These are phyloP conservation scores for Larimichthys crocea DNA, from an alignment of 2,113 vertebrate genomes.

Conservation along the genomic window DNA sequence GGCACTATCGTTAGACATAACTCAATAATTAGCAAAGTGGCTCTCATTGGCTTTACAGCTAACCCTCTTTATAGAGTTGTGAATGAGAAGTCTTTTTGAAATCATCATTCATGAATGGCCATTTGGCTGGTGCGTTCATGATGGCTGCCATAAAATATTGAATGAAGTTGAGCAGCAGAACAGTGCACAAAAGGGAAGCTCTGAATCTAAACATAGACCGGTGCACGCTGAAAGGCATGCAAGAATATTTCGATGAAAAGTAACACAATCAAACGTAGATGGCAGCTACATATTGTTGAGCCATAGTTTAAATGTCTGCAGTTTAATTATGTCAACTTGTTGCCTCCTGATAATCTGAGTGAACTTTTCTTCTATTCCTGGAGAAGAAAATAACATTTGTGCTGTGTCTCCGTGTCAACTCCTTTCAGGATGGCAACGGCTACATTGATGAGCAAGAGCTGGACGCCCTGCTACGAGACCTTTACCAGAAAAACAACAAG, in stretches of 20 bases:
- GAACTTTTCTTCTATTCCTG: neutral
- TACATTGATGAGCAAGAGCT: slow-evolving; percentile 97
- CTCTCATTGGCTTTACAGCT: slow-evolving; percentile 51
- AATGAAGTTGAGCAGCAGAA: slow-evolving; percentile 28
- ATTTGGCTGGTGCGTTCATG: slow-evolving; percentile 32
- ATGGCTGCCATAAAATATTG: slow-evolving; percentile 46
- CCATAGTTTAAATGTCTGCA: neutral
- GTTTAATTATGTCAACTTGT: neutral
- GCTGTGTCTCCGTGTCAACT: slow-evolving; percentile 14
- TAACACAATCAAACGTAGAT: neutral
- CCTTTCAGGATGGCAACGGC: slow-evolving; percentile 91
- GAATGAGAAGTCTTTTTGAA: slow-evolving; percentile 55
- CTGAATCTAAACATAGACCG: slow-evolving; percentile 7
- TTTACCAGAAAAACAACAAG: slow-evolving; percentile 95
- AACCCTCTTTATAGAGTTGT: slow-evolving; percentile 40
- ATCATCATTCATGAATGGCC: slow-evolving; percentile 27
- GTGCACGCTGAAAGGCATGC: neutral
- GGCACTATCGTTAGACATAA: slow-evolving; percentile 45
- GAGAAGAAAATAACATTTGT: neutral
- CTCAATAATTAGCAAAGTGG: slow-evolving; percentile 62
- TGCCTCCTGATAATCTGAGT: neutral
- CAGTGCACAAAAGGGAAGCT: slow-evolving; percentile 6
- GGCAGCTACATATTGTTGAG: neutral
- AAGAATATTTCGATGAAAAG: neutral
- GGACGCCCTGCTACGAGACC: slow-evolving; percentile 94